Evolutionary conservation across 2,888 invertebrate species (phyloP), one percentile per base, ranked within the genome.

Genomic region (Aleiodes leptofemur): DNA sequence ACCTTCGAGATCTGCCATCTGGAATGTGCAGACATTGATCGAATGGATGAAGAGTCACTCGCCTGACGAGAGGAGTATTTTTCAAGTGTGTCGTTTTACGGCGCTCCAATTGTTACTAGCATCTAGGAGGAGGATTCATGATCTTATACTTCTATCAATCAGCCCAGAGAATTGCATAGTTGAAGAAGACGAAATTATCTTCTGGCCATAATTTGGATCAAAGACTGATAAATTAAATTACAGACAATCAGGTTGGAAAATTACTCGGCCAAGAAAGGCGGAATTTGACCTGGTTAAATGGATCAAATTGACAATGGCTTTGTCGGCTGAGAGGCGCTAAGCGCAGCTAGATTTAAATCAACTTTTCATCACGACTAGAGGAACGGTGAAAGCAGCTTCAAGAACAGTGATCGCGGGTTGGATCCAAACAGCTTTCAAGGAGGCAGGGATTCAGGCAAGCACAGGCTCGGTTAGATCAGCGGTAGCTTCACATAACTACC

Each of bases 401-500:
- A 70, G 57, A 57, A 16, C 64, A 31, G 14, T 74, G 51, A 75
- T 74, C 23, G 50, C 74, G 3, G 75, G 66, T 2, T 75, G 71
- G 75, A 6, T 75, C 11, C 31, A 68, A 16, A 68, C 59, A 43
- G 55, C 51, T 7, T 71, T 71, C 23, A 11, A 8, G 8, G 57
- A 48, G 4, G n/a, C 48, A 9, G 50, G 48, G 6, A 71, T 75
- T 31, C 16, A 51, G 7, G 34, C 57, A 6, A 57, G 66, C 23
- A 59, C 71, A 57, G 75, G 71, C 0, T 75, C 71, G 11, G 50
- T 66, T 0, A 38, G 75, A 8, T 64, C 71, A 11, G 75, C 71
- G 23, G 75, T 75, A 29, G 74, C 74, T 0, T 74, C 71, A 1
- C 64, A 70, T 8, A 74, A 64, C 14, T 74, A 38, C n/a, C 55